A percentile compares a stretch with the other conserved stretches of the same genome.
Conservation (phyloP, 2,888 invertebrate genomes). For the Acleris literana region DNA sequence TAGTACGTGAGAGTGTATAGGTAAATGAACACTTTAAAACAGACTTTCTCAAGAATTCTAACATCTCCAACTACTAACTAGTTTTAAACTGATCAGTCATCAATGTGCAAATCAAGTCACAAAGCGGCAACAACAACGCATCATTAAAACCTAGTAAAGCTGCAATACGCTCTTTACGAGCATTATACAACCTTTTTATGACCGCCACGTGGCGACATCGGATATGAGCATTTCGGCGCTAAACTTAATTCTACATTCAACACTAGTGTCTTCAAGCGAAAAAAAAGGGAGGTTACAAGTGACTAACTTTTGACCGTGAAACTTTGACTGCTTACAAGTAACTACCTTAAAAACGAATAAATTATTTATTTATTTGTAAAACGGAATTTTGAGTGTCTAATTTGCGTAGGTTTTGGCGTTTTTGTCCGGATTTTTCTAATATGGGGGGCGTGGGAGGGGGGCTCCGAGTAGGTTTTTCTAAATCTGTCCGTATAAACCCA, state of each 20-base stretch:
- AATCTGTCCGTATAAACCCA: too few relatives aligned
- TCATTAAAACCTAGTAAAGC: slow-evolving; percentile 31
- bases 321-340: background rate
- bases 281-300: background rate
- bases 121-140: slow-evolving; percentile 24
- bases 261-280: slow-evolving; percentile 44
- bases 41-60: too few relatives aligned
- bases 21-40: too few relatives aligned
- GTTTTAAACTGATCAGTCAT: slow-evolving; percentile 4
- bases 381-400: too few relatives aligned
- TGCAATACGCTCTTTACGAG: slow-evolving; percentile 40
- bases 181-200: slow-evolving; percentile 41
- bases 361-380: too few relatives aligned
- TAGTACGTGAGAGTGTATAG: too few relatives aligned
- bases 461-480: too few relatives aligned
- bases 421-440: too few relatives aligned
- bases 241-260: slow-evolving; percentile 49
- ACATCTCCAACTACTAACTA: too few relatives aligned
- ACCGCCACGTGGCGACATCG: slow-evolving; percentile 38
- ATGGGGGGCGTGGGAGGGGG: too few relatives aligned
- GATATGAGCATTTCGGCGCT: slow-evolving; percentile 36
- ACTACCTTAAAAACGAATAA: too few relatives aligned
- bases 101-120: slow-evolving; percentile 11
- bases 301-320: background rate
- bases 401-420: too few relatives aligned